Evolutionary conservation across 2,888 invertebrate species (phyloP).

Genomic region (Drosophila mimetica): DNA sequence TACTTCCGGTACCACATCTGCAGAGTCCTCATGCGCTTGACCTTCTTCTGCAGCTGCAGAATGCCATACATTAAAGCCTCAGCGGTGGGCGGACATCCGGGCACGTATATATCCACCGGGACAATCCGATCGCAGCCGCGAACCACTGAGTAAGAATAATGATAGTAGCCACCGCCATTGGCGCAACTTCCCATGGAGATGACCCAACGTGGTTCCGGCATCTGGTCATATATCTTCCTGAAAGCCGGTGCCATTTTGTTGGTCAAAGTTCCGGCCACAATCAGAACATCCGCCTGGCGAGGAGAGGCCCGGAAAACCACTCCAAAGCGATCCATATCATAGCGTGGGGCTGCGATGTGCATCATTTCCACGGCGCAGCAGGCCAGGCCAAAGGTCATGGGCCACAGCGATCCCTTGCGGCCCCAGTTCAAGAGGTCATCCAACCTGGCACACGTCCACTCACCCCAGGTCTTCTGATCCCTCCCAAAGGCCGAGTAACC

Average conservation of each 20-base stretch:
- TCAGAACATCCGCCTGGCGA: slow-evolving; percentile 97
- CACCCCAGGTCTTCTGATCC: slow-evolving; percentile 88
- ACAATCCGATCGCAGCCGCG: slow-evolving; percentile 98
- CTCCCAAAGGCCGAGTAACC: slow-evolving; percentile 85
- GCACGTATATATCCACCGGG: slow-evolving; percentile 99
- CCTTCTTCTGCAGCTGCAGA: slow-evolving; percentile 98
- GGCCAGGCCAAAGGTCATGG: slow-evolving; percentile 98
- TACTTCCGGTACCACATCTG: slow-evolving; percentile 98
- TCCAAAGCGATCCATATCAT: slow-evolving; percentile 99
- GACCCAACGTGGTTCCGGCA: slow-evolving; percentile 99
- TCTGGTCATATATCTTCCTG: slow-evolving; percentile 98
- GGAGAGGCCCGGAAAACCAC: slow-evolving; percentile 99
- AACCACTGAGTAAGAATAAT: slow-evolving; percentile 99
- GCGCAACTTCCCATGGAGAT: slow-evolving; percentile 99
- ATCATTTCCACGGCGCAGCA: slow-evolving; percentile 99
- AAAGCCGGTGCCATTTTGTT: slow-evolving; percentile 99
- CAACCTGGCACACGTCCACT: slow-evolving; percentile 94
- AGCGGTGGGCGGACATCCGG: slow-evolving; percentile 99
- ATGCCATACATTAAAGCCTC: slow-evolving; percentile 98
- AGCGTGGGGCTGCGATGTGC: slow-evolving; percentile 99
- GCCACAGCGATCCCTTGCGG: slow-evolving; percentile 97
- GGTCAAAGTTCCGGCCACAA: slow-evolving; percentile 98
- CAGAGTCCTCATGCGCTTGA: slow-evolving; percentile 93
- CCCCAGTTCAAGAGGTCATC: slow-evolving; percentile 98
- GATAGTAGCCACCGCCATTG: slow-evolving; percentile 99